A percentile compares a stretch with the other conserved stretches of the same genome.
These are phyloP conservation scores for Drosophila albomicans DNA, from an alignment of 1,140 invertebrate species.

Conservation along the genomic window DNA sequence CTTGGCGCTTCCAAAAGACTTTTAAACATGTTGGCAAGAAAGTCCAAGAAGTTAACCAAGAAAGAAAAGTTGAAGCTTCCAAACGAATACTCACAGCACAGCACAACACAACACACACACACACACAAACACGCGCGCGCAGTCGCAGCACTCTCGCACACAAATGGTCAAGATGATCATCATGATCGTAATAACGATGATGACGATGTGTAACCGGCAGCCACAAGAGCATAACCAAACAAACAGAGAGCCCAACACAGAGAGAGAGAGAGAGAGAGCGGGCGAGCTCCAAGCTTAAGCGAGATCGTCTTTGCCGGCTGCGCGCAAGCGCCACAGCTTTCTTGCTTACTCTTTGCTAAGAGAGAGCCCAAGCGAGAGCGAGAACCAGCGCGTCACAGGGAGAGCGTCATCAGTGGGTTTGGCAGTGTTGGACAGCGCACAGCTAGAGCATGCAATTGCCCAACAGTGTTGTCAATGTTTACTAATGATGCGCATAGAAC, in stretches of 20 bases:
- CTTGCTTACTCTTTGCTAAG: slow-evolving; percentile 46
- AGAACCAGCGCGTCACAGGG: background rate
- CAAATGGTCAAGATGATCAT: slow-evolving; percentile 69
- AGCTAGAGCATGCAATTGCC: slow-evolving; percentile 17
- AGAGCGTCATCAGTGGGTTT: background rate
- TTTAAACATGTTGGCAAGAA: slow-evolving; percentile 82
- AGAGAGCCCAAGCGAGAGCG: slow-evolving; percentile 6
- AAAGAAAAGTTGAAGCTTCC: slow-evolving; percentile 74
- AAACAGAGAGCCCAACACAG: slow-evolving; percentile 26
- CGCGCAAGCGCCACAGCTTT: slow-evolving; percentile 51
- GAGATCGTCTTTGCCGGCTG: slow-evolving; percentile 46
- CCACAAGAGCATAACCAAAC: slow-evolving; percentile 6
- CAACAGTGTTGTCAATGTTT: slow-evolving; percentile 46
- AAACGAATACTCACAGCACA: slow-evolving; percentile 27
- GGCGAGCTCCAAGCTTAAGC: slow-evolving; percentile 33
- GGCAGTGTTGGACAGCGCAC: slow-evolving; percentile 25
- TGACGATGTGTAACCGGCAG: slow-evolving; percentile 42
- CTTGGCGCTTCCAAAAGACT: slow-evolving; percentile 78
- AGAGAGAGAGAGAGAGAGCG: slow-evolving; percentile 16
- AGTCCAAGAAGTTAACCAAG: slow-evolving; percentile 75
- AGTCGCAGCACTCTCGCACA: slow-evolving; percentile 14
- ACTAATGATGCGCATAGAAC: slow-evolving; percentile 49
- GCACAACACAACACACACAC: too few relatives aligned
- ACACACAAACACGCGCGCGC: slow-evolving; percentile 10
- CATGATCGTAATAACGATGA: slow-evolving; percentile 15